Percentiles rank a stretch among this genome's conserved stretches.
Conservation (phyloP, 2,797 vertebrate species). For the Limnodromus scolopaceus region DNA sequence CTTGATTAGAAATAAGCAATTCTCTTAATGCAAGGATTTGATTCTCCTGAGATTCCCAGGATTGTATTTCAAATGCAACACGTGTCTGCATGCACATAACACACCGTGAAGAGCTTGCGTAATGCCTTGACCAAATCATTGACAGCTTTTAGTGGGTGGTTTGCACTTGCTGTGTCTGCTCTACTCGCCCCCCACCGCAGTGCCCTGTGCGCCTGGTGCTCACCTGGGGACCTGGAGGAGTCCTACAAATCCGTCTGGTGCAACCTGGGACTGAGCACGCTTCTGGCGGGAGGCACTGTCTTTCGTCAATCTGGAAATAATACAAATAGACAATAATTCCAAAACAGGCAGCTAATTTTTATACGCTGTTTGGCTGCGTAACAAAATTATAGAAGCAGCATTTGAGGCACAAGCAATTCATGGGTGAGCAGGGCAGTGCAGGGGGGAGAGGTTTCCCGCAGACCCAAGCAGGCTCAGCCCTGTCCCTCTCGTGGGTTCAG, state of each 20-base stretch:
- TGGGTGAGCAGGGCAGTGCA: background rate
- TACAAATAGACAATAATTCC: background rate
- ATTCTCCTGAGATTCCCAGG: background rate
- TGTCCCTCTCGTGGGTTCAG: background rate
- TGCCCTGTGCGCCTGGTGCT: background rate
- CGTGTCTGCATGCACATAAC: background rate
- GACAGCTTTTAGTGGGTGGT: background rate
- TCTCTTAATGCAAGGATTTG: background rate
- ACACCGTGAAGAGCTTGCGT: background rate
- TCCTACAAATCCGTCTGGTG: background rate
- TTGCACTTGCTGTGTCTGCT: background rate
- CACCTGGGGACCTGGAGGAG: background rate
- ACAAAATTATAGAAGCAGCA: background rate
- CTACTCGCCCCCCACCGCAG: rapidly evolving
- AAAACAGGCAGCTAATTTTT: background rate
- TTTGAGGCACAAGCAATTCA: background rate
- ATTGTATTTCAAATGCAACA: background rate
- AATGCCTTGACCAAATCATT: background rate
- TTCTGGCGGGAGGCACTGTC: background rate
- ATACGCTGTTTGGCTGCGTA: background rate
- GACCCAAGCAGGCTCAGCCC: background rate
- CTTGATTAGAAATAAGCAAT: background rate
- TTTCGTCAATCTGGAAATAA: background rate
- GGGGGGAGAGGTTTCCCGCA: background rate
- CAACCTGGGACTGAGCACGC: rapidly evolving